Percentiles rank a stretch among this genome's conserved stretches.
Evolutionary conservation across 1,140 invertebrate species (phyloP).

Genomic region (Paraescarpia echinospica): DNA sequence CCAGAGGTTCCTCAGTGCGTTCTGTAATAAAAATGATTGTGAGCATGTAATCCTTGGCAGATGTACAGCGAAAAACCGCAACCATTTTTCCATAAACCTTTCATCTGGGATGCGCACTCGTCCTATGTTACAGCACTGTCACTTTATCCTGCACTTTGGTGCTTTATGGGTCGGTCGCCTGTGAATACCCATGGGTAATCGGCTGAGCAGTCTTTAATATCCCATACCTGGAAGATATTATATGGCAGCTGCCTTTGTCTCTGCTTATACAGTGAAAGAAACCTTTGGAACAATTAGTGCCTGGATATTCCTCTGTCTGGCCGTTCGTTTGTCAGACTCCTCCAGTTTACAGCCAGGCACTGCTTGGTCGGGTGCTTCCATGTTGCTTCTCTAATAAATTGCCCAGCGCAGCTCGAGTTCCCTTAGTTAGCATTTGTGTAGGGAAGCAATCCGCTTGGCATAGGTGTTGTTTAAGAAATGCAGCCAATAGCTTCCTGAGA

Average conservation of each 20-base stretch:
- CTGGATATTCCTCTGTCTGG: not conserved
- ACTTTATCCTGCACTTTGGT: not conserved
- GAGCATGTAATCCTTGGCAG: not conserved
- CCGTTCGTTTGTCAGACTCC: not conserved
- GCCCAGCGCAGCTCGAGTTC: not conserved
- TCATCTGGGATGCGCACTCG: too few species aligned
- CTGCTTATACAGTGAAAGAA: not conserved
- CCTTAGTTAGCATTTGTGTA: not conserved
- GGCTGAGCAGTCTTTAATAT: not conserved
- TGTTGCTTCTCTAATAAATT: not conserved
- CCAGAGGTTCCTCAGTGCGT: not conserved
- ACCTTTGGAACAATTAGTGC: constrained; percentile 5
- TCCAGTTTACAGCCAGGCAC: not conserved
- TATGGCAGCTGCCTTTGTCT: not conserved
- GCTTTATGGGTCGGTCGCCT: not conserved
- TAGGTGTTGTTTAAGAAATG: not conserved
- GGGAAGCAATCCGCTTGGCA: not conserved
- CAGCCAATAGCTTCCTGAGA: not conserved
- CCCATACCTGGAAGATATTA: not conserved
- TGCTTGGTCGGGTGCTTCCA: not conserved
- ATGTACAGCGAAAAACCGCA: not conserved
- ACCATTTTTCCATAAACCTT: not conserved
- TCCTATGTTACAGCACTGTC: not conserved
- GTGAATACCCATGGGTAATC: not conserved
- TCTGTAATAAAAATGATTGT: not conserved